A percentile compares a stretch with the other conserved stretches of the same genome.
phyloP scores from a whole-genome alignment of 30 jellyfish, hydroid and myxozoan species.

The Phacellophora camtschatica region DNA sequence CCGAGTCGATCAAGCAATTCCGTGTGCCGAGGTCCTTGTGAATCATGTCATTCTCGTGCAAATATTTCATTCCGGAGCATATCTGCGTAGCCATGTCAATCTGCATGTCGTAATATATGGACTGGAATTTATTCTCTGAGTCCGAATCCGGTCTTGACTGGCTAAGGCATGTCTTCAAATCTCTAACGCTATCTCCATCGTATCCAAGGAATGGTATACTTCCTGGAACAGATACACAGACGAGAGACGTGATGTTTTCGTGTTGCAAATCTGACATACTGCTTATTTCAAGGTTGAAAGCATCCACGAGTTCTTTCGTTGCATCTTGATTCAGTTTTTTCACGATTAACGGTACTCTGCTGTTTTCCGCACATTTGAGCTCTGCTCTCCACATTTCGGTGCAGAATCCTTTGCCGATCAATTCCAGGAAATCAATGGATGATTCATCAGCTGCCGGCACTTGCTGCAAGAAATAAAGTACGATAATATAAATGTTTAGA shows the following conservation, averaged over 20 bases:
- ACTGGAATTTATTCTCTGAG: not conserved
- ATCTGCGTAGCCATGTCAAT: slow-evolving; percentile 62
- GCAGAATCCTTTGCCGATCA: slow-evolving; percentile 79
- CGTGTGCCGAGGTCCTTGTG: slow-evolving; percentile 91
- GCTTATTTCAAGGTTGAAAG: slow-evolving; percentile 65
- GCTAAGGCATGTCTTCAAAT: slow-evolving; percentile 50
- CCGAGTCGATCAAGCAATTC: slow-evolving; percentile 61
- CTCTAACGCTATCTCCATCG: slow-evolving; percentile 53
- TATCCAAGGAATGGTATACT: slow-evolving; percentile 72
- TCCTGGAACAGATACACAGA: slow-evolving; percentile 76
- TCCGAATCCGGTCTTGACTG: not conserved
- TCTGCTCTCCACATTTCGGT: slow-evolving; percentile 84
- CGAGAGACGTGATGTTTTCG: slow-evolving; percentile 46
- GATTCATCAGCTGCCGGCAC: slow-evolving; percentile 67
- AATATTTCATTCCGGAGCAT: slow-evolving; percentile 70
- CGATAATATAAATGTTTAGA: no score
- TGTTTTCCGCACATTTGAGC: slow-evolving; percentile 4
- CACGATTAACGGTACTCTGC: slow-evolving; percentile 47
- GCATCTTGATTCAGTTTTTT: slow-evolving; percentile 66
- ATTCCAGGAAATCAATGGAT: slow-evolving; percentile 22
- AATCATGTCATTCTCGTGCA: slow-evolving; percentile 59
- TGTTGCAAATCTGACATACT: slow-evolving; percentile 65
- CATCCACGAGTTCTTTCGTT: slow-evolving; percentile 42
- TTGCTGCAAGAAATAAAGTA: slow-evolving; percentile 22
- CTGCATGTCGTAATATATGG: not conserved